Base-by-base conservation (phyloP, 2,888 invertebrate genomes). In the Exephanes ischioxanthus region DNA sequence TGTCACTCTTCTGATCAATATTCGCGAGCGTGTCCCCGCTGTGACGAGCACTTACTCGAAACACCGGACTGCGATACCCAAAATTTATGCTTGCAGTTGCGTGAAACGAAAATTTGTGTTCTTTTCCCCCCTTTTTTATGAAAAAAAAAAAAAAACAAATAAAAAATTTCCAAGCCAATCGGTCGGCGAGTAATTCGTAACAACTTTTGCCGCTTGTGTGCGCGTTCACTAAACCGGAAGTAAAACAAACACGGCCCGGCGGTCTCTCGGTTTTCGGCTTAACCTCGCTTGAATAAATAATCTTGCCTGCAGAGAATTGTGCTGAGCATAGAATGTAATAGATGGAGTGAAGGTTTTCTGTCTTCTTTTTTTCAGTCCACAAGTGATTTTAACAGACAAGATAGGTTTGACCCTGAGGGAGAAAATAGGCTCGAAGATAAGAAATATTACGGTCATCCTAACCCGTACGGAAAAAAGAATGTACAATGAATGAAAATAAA, bases 161-260 rank as follows among this genome's bases (percentile, higher is more conserved):
- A 55, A 7, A 55, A 55, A 22, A 55, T 22, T 58, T 58, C 26
- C 58, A 26, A 14, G 58, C 58, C 58, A 72, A 55, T n/a, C 19
- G 67, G 48, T 61, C 61, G 14, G 66, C 66, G 22, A 53, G 53
- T 53, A 53, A 51, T 61, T 53, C 48, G 16, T 14, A 53, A 26
- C n/a, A 61, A 48, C 33, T 77, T 58, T 55, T n/a, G 67, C 41
- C 6, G 45, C 58, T 26, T 33, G 26, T 71, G 58, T 26, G 58
- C 11, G 58, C 11, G 30, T 16, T n/a, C 16, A 33, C 72, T 41
- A 41, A 55, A 80, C 80, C 80, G 80, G 80, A 80, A 80, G 53
- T 72, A 66, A 72, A 80, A 80, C 72, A 80, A 71, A 80, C 72
- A 72, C 68, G 45, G 14, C 66, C 72, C 53, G 19, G 33, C 61